Base-by-base conservation (phyloP, 2,797 vertebrate genomes). In the Takifugu rubripes region DNA sequence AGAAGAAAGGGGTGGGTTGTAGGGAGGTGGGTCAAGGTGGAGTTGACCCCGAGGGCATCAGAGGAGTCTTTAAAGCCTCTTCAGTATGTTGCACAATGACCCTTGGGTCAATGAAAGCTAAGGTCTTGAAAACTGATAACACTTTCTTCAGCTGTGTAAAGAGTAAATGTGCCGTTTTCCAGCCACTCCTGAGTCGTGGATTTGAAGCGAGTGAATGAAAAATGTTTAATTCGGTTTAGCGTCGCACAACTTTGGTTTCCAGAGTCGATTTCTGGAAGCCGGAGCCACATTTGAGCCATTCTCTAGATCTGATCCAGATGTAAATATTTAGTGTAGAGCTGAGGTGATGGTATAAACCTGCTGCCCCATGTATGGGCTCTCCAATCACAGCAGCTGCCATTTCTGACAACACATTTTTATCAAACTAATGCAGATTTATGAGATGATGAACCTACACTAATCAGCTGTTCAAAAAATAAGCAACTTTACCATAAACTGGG, bases 261-360 rank as follows among this genome's bases (percentile, higher is more conserved):
- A 74, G 72, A 76, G 80, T 72, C 61, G 52, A 69, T 49, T 65
- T 62, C 70, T 57, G 29, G 46, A 56, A 65, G 60, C 61, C 72
- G 61, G 51, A 56, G 54, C 48, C 63, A 72, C 47, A 46, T 68
- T 66, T 62, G 51, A 52, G 62, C 55, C 44, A 1, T 46, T 56
- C 53, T 29, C 52, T 47, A 72, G 61, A 81, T 81, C 74, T 61
- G 54, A 71, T 79, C 68, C 74, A 81, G 75, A 82, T 78, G 72
- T 78, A 74, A 80, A 82, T 61, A 78, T 84, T 79, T 75, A 79
- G 66, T 16, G 36, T 10, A 48, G 52, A 59, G 67, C 59, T 52
- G 50, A 68, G 51, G 64, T 56, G 57, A 70, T 24, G 66, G 68
- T 43, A 63, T 70, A 79, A 78, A 79, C 59, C 66, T 74, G 68